A percentile compares a stretch with the other conserved stretches of the same genome.
Evolutionary conservation across 2,797 vertebrate species (phyloP).

Genomic region (Chanos chanos): DNA sequence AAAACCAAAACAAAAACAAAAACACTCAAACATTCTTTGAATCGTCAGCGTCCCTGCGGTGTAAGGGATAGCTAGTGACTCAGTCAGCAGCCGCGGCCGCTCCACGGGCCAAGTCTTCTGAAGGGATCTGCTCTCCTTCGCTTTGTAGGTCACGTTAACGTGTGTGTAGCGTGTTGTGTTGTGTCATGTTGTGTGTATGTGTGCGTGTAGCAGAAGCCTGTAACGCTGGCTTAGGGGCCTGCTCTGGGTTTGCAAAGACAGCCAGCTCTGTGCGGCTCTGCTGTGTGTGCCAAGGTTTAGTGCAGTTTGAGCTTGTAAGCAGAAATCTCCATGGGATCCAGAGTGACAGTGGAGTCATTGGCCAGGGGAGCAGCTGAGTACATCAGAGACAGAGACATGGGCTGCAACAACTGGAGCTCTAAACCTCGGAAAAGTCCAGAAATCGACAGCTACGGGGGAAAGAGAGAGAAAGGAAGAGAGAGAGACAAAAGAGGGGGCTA

Average conservation of each 20-base stretch:
- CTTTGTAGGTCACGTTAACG: no score
- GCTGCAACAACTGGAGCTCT: constrained; percentile 85
- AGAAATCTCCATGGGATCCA: constrained; percentile 94
- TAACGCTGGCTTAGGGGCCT: no score
- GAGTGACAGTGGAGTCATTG: constrained; percentile 73
- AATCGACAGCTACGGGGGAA: constrained; percentile 70
- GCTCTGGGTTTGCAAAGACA: constrained; percentile 16
- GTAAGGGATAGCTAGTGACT: constrained; percentile 5
- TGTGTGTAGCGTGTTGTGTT: no score
- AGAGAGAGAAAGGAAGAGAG: constrained; percentile 16
- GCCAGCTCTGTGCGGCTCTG: constrained; percentile 7
- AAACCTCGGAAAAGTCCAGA: constrained; percentile 84
- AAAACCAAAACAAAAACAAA: background rate
- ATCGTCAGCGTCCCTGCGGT: background rate
- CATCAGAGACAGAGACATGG: constrained; percentile 87
- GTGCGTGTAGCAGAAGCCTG: no score
- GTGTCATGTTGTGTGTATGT: no score
- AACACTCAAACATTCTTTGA: background rate
- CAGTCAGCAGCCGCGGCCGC: constrained; percentile 4
- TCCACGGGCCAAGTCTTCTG: no score
- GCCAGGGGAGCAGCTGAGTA: constrained; percentile 76
- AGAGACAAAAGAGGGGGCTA: background rate
- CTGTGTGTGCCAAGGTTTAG: constrained; percentile 60
- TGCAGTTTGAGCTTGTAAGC: constrained; percentile 87
- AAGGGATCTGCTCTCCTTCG: no score